These are phyloP conservation scores for Prionailurus bengalensis DNA, from an alignment of 2,113 vertebrate genomes.

Conservation along the genomic window DNA sequence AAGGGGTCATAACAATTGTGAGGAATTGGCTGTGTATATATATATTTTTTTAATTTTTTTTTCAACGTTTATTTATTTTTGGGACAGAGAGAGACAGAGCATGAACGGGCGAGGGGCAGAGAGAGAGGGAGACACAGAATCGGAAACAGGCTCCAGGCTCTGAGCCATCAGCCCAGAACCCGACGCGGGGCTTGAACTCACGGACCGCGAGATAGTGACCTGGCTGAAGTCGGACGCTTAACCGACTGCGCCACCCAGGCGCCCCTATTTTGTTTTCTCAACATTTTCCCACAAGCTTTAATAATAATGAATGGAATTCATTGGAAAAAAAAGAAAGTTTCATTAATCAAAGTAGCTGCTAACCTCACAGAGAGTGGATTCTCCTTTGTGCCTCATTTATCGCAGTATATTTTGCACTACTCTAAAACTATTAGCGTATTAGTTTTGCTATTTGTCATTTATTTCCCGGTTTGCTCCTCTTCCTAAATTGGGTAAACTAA, in stretches of 20 bases:
- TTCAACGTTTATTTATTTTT: too few species aligned
- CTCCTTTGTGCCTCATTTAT: neutral
- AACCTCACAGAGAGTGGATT: neutral
- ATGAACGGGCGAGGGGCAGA: too few species aligned
- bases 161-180: too few species aligned
- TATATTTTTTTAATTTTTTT: too few species aligned
- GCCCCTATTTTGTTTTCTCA: neutral
- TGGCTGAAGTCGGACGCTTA: too few species aligned
- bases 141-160: too few species aligned
- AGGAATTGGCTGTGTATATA: neutral
- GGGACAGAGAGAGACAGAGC: too few species aligned
- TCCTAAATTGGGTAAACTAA: neutral
- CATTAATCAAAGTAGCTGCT: neutral
- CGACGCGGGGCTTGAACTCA: too few species aligned
- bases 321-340: neutral
- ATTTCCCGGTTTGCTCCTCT: neutral
- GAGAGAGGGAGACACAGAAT: too few species aligned
- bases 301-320: slow-evolving; percentile 67
- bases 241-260: too few species aligned
- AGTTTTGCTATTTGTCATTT: neutral
- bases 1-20: slow-evolving; percentile 5
- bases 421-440: neutral
- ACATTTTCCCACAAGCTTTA: neutral
- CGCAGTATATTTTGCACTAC: neutral
- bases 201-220: too few species aligned